Percentiles rank a stretch among this genome's conserved stretches.
These are phyloP conservation scores for Larimichthys polyactis DNA, from an alignment of 2,113 vertebrate species.

Conservation along the genomic window DNA sequence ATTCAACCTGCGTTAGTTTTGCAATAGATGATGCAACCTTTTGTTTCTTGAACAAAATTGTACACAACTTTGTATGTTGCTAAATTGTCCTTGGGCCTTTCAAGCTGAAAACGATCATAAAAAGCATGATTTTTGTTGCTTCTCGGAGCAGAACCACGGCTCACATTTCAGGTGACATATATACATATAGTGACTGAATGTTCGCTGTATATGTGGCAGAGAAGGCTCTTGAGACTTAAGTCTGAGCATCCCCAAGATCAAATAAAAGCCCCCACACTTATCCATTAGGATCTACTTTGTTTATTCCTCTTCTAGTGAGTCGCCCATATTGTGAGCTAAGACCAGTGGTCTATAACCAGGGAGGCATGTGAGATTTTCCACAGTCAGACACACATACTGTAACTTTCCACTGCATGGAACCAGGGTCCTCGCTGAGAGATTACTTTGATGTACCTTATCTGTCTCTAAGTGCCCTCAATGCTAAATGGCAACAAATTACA, in stretches of 20 bases:
- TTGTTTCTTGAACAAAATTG: slow-evolving; percentile 27
- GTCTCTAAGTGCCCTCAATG: slow-evolving; percentile 41
- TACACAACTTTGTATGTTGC: background rate
- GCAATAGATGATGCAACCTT: background rate
- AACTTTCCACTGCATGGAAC: slow-evolving; percentile 66
- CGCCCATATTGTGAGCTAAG: slow-evolving; percentile 41
- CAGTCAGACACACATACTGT: slow-evolving; percentile 56
- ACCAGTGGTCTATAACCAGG: slow-evolving; percentile 41
- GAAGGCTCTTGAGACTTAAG: slow-evolving; percentile 20
- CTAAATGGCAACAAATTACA: slow-evolving; percentile 65
- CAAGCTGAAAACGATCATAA: background rate
- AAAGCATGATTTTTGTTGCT: background rate
- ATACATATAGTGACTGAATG: background rate
- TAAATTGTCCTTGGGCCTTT: background rate
- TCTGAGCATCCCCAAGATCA: slow-evolving; percentile 39
- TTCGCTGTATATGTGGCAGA: slow-evolving; percentile 17
- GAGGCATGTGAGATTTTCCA: slow-evolving; percentile 65
- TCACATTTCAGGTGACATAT: background rate
- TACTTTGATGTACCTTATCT: slow-evolving; percentile 65
- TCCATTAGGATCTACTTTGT: slow-evolving; percentile 72
- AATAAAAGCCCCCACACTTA: slow-evolving; percentile 56
- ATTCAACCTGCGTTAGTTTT: slow-evolving; percentile 1
- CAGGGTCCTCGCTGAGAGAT: slow-evolving; percentile 38
- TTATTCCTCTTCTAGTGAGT: slow-evolving; percentile 49
- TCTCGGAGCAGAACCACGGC: background rate